These are phyloP conservation scores for Epinotia nisella DNA, from an alignment of 2,888 invertebrate species.

Conservation along the genomic window DNA sequence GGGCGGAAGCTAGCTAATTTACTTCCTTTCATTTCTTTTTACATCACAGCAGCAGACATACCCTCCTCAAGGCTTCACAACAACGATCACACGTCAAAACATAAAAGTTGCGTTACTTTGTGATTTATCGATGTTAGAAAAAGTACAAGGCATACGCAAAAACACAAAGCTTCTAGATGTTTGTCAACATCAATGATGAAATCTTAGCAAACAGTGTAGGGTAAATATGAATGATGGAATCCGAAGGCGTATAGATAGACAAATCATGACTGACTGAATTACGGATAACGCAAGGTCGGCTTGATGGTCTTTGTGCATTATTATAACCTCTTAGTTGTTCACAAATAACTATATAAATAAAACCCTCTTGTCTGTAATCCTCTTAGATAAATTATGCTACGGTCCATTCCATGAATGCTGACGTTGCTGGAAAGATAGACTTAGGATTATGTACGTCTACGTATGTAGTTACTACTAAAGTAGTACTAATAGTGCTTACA, in stretches of 20 bases:
- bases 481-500: no score
- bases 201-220: slow-evolving; percentile 37
- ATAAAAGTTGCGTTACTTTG: slow-evolving; percentile 33
- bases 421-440: neutral
- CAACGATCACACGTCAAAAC: slow-evolving; percentile 35
- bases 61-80: slow-evolving; percentile 18
- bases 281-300: slow-evolving; percentile 29
- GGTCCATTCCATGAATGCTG: neutral
- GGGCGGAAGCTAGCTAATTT: no score
- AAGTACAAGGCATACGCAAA: slow-evolving; percentile 32
- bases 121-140: slow-evolving; percentile 39
- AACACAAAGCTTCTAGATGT: slow-evolving; percentile 26
- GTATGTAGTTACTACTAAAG: no score
- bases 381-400: neutral
- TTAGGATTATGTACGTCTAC: neutral
- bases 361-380: slow-evolving; percentile 5
- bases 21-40: slow-evolving; percentile 6
- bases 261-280: slow-evolving; percentile 26
- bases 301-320: slow-evolving; percentile 6
- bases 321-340: slow-evolving; percentile 10
- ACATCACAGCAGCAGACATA: slow-evolving; percentile 16
- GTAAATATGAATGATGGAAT: slow-evolving; percentile 35
- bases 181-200: slow-evolving; percentile 42
- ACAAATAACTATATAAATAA: neutral
- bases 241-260: slow-evolving; percentile 18